Percentiles rank a stretch among this genome's conserved stretches.
phyloP scores from a whole-genome alignment of 2,888 invertebrate species.

The Caenorhabditis wallacei region DNA sequence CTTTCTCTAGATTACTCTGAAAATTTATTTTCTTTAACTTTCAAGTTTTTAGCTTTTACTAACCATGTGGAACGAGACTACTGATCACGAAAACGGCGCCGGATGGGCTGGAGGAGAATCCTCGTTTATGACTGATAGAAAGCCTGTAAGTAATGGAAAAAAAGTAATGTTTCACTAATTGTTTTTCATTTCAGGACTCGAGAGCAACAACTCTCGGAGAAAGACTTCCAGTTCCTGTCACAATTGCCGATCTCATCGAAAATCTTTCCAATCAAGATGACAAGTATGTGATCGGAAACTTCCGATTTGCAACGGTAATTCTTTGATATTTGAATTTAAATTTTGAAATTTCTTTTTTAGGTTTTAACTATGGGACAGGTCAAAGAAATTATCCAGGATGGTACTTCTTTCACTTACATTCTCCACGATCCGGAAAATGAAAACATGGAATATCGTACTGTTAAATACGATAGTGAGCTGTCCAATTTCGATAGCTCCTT shows the following conservation, averaged over 20 bases:
- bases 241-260: constrained; percentile 38
- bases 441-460: constrained; percentile 27
- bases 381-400: constrained; percentile 45
- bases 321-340: background rate
- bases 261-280: constrained; percentile 36
- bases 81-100: constrained; percentile 30
- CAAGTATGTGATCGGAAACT: constrained; percentile 50
- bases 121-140: constrained; percentile 55
- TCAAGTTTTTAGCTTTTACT: constrained; percentile 22
- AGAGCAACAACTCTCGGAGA: constrained; percentile 39
- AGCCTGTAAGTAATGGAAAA: constrained; percentile 28
- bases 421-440: constrained; percentile 45
- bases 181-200: constrained; percentile 34
- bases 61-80: constrained; percentile 60
- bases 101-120: constrained; percentile 58
- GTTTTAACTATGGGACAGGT: constrained; percentile 53
- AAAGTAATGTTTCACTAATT: background rate
- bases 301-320: constrained; percentile 54
- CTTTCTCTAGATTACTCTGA: background rate
- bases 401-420: constrained; percentile 28
- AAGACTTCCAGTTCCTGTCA: constrained; percentile 56
- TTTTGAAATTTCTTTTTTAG: constrained; percentile 1
- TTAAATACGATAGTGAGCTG: constrained; percentile 38
- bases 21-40: background rate
- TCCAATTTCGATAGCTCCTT: constrained; percentile 22